Percentiles rank a stretch among this genome's conserved stretches.
These are phyloP conservation scores for Tauraco hartlaubi DNA, from an alignment of 2,797 vertebrate species.

Conservation along the genomic window DNA sequence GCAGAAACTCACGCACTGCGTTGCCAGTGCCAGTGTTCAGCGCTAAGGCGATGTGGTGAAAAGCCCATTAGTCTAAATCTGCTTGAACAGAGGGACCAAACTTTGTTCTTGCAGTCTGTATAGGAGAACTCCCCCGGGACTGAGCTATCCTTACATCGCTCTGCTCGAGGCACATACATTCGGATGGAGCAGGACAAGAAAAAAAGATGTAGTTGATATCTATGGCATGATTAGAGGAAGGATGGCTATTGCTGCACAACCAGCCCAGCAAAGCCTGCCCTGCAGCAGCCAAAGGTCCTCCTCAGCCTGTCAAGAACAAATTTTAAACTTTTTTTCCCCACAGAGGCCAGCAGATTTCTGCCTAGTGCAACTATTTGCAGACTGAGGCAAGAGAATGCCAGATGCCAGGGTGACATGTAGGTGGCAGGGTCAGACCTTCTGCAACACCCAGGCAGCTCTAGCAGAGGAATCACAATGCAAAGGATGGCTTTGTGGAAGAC, in stretches of 20 bases:
- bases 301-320: not conserved
- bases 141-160: not conserved
- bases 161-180: not conserved
- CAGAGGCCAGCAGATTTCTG: not conserved
- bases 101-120: not conserved
- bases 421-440: not conserved
- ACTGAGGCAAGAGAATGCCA: not conserved
- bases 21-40: not conserved
- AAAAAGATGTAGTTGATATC: not conserved
- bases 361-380: not conserved
- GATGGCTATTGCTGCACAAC: not conserved
- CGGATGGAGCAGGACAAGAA: not conserved
- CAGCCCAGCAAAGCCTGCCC: not conserved
- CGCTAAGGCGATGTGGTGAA: not conserved
- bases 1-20: not conserved
- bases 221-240: not conserved
- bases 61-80: slow-evolving; percentile 8
- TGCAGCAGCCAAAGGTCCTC: not conserved
- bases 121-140: not conserved
- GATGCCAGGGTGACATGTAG: not conserved
- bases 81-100: not conserved
- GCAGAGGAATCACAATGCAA: not conserved
- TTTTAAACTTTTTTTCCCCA: not conserved
- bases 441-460: not conserved
- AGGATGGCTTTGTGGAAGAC: not conserved